Percentiles rank a stretch among this genome's conserved stretches.
Evolutionary conservation across 2,888 invertebrate genomes (phyloP).

Genomic region (Antitype chi): DNA sequence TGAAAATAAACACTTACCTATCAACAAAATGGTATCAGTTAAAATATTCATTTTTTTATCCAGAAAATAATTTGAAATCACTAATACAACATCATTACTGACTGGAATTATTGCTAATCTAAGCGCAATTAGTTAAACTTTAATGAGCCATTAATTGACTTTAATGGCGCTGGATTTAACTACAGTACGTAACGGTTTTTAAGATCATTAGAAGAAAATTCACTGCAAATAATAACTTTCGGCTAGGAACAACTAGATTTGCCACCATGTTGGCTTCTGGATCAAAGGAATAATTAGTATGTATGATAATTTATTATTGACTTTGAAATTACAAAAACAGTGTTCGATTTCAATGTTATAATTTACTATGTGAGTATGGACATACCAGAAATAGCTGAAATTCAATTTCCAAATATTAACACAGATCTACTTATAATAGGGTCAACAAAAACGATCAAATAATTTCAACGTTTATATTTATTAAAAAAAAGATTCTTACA

Average conservation of each 20-base stretch:
- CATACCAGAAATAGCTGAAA: not conserved
- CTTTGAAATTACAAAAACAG: not conserved
- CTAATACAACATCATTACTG: no score
- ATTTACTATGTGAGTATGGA: not conserved
- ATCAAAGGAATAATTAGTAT: no score
- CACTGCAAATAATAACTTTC: not conserved
- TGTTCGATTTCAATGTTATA: not conserved
- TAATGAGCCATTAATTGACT: constrained; percentile 19
- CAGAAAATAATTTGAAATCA: not conserved
- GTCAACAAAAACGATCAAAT: constrained; percentile 2
- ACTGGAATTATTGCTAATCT: not conserved
- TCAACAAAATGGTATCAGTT: constrained; percentile 3
- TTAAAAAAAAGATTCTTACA: constrained; percentile 74
- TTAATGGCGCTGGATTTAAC: constrained; percentile 14
- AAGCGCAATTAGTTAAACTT: constrained; percentile 29
- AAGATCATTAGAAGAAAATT: not conserved
- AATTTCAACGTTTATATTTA: constrained; percentile 70
- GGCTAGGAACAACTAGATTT: no score
- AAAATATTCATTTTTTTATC: constrained; percentile 5
- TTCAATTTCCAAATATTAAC: constrained; percentile 1
- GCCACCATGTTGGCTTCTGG: no score
- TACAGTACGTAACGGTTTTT: not conserved
- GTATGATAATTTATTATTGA: not conserved
- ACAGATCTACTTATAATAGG: no score
- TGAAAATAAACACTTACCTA: constrained; percentile 27